phyloP scores from a whole-genome alignment of 2,113 vertebrate genomes.

The Numenius arquata region DNA sequence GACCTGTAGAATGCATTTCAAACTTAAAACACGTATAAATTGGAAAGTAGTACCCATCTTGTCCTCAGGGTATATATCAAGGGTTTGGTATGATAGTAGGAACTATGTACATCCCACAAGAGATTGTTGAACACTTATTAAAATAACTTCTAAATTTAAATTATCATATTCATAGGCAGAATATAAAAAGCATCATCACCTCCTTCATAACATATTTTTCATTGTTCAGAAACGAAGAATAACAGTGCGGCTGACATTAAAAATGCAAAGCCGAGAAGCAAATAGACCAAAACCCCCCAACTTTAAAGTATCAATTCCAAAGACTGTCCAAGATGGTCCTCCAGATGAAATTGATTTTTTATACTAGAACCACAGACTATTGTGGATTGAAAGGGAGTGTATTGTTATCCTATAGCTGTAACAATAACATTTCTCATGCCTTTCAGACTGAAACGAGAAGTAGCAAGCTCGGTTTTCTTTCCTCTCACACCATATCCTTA shows the following conservation, averaged over 20 bases:
- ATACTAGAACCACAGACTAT: not conserved
- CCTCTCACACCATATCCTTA: not conserved
- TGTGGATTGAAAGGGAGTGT: not conserved
- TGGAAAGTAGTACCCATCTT: not conserved
- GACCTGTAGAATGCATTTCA: not conserved
- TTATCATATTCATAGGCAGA: not conserved
- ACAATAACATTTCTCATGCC: not conserved
- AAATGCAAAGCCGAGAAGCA: not conserved
- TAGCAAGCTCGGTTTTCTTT: not conserved
- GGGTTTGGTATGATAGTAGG: not conserved
- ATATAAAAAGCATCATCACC: not conserved
- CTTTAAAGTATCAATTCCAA: not conserved
- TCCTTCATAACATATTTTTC: not conserved
- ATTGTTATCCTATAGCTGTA: not conserved
- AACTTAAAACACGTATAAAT: not conserved
- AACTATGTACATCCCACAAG: not conserved
- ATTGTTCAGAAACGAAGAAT: not conserved
- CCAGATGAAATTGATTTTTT: constrained; percentile 16
- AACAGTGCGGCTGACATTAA: not conserved
- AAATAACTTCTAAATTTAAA: not conserved
- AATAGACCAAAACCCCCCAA: not conserved
- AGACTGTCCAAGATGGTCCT: not conserved
- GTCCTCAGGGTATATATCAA: not conserved
- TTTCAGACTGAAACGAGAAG: not conserved
- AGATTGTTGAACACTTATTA: not conserved